Conservation (phyloP, 2,888 invertebrate species). For the Drosophila ustulata region DNA sequence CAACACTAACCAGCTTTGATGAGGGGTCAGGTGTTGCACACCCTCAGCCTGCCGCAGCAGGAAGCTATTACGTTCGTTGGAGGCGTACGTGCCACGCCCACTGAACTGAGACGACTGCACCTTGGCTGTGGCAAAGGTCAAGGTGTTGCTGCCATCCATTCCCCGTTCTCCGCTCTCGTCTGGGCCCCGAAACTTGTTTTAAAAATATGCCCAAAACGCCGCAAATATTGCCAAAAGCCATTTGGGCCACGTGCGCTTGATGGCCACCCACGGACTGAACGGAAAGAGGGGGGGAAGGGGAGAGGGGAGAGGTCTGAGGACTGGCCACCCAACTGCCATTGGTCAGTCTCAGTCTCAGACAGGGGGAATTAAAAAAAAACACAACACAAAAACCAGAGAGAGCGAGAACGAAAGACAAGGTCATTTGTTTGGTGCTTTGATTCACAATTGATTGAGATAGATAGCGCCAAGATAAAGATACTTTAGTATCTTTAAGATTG, state of each 20-base stretch:
- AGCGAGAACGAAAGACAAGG: constrained; percentile 17
- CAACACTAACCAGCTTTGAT: constrained; percentile 21
- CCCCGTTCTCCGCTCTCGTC: constrained; percentile 32
- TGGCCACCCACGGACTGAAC: not conserved
- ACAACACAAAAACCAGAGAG: not conserved
- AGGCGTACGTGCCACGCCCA: constrained; percentile 53
- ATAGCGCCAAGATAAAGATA: constrained; percentile 17
- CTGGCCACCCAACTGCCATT: constrained; percentile 10
- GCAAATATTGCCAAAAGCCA: constrained; percentile 51
- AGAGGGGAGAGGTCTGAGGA: not conserved
- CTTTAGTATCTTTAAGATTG: constrained; percentile 14
- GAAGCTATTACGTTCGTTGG: constrained; percentile 54
- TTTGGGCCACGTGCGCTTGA: constrained; percentile 49
- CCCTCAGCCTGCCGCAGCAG: constrained; percentile 12
- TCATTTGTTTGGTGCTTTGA: constrained; percentile 28
- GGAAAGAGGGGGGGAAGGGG: too few species aligned
- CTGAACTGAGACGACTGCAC: constrained; percentile 21
- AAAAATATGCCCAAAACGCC: constrained; percentile 58
- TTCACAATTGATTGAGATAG: constrained; percentile 25
- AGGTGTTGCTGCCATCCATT: constrained; percentile 43
- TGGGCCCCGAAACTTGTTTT: constrained; percentile 40
- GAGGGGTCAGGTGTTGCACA: constrained; percentile 51
- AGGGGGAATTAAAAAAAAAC: constrained; percentile 5
- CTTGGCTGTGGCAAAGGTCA: constrained; percentile 60
- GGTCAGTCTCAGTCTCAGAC: constrained; percentile 14